Evolutionary conservation across 2,113 vertebrate species (phyloP).

Genomic region (Hipposideros armiger): DNA sequence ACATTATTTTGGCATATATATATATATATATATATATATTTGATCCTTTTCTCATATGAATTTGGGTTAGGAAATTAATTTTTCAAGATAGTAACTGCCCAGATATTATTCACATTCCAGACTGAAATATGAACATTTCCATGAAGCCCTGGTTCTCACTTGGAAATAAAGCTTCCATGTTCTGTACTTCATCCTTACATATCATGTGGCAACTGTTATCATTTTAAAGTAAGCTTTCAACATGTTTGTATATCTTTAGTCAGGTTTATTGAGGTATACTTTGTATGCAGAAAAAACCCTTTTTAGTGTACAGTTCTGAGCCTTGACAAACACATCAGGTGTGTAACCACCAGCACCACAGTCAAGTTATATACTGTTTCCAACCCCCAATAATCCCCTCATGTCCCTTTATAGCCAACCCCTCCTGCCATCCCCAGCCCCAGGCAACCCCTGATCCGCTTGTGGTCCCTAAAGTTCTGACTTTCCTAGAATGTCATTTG

Average conservation of each 20-base stretch:
- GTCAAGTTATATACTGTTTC: not conserved
- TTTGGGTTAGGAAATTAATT: not conserved
- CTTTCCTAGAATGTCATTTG: not conserved
- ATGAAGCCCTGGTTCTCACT: not conserved
- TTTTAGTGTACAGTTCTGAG: not conserved
- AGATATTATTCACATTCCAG: not conserved
- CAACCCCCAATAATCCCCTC: not conserved
- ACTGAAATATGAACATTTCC: not conserved
- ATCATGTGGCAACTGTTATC: not conserved
- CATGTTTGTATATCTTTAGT: not conserved
- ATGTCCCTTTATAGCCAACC: not conserved
- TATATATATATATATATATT: too few relatives aligned
- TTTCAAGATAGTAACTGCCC: not conserved
- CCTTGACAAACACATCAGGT: not conserved
- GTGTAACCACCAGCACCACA: not conserved
- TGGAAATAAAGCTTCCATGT: not conserved
- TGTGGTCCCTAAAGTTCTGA: not conserved
- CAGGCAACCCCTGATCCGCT: not conserved
- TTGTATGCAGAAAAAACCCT: not conserved
- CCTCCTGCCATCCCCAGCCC: not conserved
- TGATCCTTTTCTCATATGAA: not conserved
- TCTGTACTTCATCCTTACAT: not conserved
- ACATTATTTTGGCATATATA: too few relatives aligned
- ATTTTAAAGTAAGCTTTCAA: slow-evolving; percentile 1
- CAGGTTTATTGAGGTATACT: not conserved